Evolutionary conservation across 2,113 vertebrate genomes (phyloP), one percentile per base, ranked within the genome.

Genomic region (Larimichthys polyactis): DNA sequence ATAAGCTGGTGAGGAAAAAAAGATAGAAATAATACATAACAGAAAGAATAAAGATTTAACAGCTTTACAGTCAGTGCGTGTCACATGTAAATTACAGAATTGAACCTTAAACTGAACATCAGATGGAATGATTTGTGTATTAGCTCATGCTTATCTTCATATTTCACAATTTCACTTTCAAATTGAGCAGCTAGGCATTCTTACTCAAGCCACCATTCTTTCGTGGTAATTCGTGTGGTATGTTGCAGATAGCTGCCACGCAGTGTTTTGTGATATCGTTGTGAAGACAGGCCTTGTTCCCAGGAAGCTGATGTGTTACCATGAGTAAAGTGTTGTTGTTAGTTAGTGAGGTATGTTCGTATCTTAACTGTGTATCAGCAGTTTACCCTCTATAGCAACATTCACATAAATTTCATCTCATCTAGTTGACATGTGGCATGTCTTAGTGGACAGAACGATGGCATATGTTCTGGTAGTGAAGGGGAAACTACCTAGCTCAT

Each of bases 331-430:
- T 17, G 20, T 29, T 46, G 60, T 15, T 69, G 48, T 19, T 40
- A 27, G 69, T 44, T 54, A 29, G 52, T 29, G 40, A 15, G 66
- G 52, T 44, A 81, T 84, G 78, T 22, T 22, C 36, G 36, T 40
- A 68, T 84, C 75, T 44, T 40, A 49, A 5, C 19, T 52, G 0
- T 17, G 14, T 24, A 59, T 82, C 52, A n/a, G 19, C 40, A 54
- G 55, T 67, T 48, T 70, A 24, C 4, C 29, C 0, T 77, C 17
- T 40, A 4, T 29, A 40, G 54, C 46, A 27, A 54, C 59, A 69
- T 17, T 85, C 64, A 57, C 6, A 67, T 24, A 24, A 36, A 49
- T 57, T n/a, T 43, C 9, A 40, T 66, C 49, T 67, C 22, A 57
- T 48, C 20, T 11, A 27, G 22, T 32, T 43, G 59, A 62, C 32